Base-by-base conservation (phyloP, 2,113 vertebrate genomes). In the Scortum barcoo region DNA sequence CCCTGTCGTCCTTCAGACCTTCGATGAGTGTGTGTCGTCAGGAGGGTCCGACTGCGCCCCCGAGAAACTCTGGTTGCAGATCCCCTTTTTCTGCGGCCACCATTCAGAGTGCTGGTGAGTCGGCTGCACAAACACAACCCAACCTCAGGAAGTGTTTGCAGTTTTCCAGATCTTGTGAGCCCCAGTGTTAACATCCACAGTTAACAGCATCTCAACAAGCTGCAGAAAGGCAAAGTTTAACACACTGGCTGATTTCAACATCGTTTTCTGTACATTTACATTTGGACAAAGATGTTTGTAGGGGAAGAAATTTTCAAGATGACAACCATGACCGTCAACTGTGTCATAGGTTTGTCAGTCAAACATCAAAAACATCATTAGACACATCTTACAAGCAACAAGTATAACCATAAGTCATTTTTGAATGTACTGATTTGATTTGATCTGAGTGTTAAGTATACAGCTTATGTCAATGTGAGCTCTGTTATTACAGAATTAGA, bases 11-110 rank as follows among this genome's bases (percentile, higher is more conserved):
- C 91, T 81, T 42, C 86, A 99, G 98, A 99, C 98, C 8, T 99
- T 99, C 88, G 98, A 99, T 87, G 98, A 99, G 93, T 99, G 98
- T 76, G 98, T 99, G 81, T 96, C 97, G 24, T 96, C 97, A 62
- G 97, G 96, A n/a, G 98, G 98, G 69, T 97, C 98, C 9, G 98
- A 99, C 93, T 99, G 98, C 69, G 97, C 98, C 89, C 96, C 98
- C 0, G 98, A 99, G 94, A 99, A 99, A 87, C 97, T 99, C 89
- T 99, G 98, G 98, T 96, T 99, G 85, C 98, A 99, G 93, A 99
- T 99, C 92, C 98, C 98, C 0, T 99, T 99, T 94, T 99, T 99
- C 95, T 99, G 98, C 81, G 98, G 98, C 72, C 98, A 99, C 92
- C 97, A 97, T 92, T 98, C 97, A 0, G 98, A 99, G 91, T 99